These are phyloP conservation scores for Syngnathus floridae DNA, from an alignment of 2,113 vertebrate species.

Conservation along the genomic window DNA sequence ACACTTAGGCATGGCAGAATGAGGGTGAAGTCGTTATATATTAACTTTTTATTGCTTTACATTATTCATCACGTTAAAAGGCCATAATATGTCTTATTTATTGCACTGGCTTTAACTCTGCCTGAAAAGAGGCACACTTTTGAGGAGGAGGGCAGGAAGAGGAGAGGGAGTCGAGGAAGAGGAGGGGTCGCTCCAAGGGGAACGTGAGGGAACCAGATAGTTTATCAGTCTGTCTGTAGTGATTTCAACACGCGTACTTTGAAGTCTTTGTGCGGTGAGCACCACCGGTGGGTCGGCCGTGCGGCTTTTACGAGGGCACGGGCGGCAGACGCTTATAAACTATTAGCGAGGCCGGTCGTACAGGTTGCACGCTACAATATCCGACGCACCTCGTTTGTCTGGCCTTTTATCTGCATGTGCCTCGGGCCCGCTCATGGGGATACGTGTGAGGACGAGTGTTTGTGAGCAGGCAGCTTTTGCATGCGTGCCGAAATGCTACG, in stretches of 20 bases:
- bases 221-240: slow-evolving; percentile 63
- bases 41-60: slow-evolving; percentile 74
- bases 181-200: slow-evolving; percentile 27
- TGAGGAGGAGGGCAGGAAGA: slow-evolving; percentile 30
- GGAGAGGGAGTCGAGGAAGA: slow-evolving; percentile 2
- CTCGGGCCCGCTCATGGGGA: slow-evolving; percentile 40
- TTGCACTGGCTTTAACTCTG: slow-evolving; percentile 54
- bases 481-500: neutral
- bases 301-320: slow-evolving; percentile 47
- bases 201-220: slow-evolving; percentile 54
- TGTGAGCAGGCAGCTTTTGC: slow-evolving; percentile 44
- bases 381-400: slow-evolving; percentile 40
- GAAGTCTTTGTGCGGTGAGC: slow-evolving; percentile 58
- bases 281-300: slow-evolving; percentile 33
- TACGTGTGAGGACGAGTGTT: slow-evolving; percentile 31
- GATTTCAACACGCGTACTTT: slow-evolving; percentile 52
- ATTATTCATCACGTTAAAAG: slow-evolving; percentile 74
- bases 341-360: slow-evolving; percentile 32
- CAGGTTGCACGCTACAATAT: slow-evolving; percentile 50
- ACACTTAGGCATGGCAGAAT: slow-evolving; percentile 67
- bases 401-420: slow-evolving; percentile 58
- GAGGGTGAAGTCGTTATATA: slow-evolving; percentile 71
- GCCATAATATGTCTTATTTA: slow-evolving; percentile 72
- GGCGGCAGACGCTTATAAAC: slow-evolving; percentile 43
- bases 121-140: slow-evolving; percentile 46